Percentiles rank a stretch among this genome's conserved stretches.
Evolutionary conservation across 2,888 invertebrate species (phyloP).

Genomic region (Thalpophila matura): DNA sequence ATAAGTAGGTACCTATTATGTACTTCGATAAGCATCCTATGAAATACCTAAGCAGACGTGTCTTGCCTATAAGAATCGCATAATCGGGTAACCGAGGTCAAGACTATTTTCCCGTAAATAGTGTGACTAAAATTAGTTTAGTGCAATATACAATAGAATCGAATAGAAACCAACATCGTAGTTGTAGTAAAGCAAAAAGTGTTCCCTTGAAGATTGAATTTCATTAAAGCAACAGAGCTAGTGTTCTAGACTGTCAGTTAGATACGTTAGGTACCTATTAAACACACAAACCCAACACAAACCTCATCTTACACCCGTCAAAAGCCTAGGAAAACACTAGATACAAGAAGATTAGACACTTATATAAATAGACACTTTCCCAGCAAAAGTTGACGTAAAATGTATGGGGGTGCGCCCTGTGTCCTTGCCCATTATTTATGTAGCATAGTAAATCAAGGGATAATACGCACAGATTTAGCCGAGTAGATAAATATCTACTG

Average conservation of each 20-base stretch:
- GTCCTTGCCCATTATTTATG: conserved; percentile 51
- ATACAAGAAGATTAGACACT: conserved; percentile 36
- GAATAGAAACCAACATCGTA: not conserved
- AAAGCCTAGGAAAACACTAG: conserved; percentile 18
- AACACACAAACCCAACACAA: not conserved
- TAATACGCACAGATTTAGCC: conserved; percentile 59
- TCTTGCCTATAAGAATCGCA: too few species aligned
- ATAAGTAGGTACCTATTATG: not conserved
- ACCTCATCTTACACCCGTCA: not conserved
- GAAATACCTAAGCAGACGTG: not conserved
- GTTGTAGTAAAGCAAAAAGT: too few species aligned
- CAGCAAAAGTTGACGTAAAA: conserved; percentile 37
- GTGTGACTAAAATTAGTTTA: too few species aligned
- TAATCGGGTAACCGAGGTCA: too few species aligned
- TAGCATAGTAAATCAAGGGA: conserved; percentile 59
- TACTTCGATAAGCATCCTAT: not conserved
- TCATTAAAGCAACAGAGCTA: too few species aligned
- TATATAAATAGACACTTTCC: conserved; percentile 37
- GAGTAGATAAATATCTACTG: conserved; percentile 55
- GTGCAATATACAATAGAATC: too few species aligned
- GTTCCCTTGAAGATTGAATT: too few species aligned
- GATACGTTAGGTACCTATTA: too few species aligned
- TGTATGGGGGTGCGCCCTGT: conserved; percentile 19
- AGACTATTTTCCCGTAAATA: too few species aligned
- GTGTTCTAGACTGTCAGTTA: not conserved